These are phyloP conservation scores for Spisula solida DNA, from an alignment of 2,888 invertebrate species.

Conservation along the genomic window DNA sequence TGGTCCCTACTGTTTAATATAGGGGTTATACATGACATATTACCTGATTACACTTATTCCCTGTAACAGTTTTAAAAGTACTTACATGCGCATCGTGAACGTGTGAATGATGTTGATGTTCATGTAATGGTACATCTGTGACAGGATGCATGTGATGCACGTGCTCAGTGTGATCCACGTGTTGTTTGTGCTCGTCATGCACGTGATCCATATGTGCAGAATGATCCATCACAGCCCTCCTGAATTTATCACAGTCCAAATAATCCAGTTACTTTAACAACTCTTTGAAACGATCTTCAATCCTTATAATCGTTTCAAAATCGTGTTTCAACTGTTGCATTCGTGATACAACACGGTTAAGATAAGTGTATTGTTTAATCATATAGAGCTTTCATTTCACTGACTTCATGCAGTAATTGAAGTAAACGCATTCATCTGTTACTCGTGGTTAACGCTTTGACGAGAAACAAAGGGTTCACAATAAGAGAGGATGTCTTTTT, in stretches of 20 bases:
- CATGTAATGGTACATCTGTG: background rate
- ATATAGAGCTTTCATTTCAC: background rate
- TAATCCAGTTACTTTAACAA: background rate
- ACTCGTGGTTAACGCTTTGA: background rate
- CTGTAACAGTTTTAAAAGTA: background rate
- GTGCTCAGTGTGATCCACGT: slow-evolving; percentile 37
- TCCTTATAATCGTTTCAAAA: background rate
- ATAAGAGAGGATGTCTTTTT: background rate
- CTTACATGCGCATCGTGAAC: slow-evolving; percentile 30
- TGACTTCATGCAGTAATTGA: background rate
- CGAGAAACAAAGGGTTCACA: background rate
- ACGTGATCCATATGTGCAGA: slow-evolving; percentile 41
- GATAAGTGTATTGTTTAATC: background rate
- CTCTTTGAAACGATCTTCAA: background rate
- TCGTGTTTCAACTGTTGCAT: background rate
- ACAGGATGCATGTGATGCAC: slow-evolving; percentile 29
- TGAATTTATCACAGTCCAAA: background rate
- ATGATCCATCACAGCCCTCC: slow-evolving; percentile 23
- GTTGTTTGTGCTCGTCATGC: slow-evolving; percentile 51
- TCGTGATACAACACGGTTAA: background rate
- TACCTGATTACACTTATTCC: too few species aligned
- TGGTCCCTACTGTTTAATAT: too few species aligned
- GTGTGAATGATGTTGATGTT: slow-evolving; percentile 32
- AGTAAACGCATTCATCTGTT: background rate
- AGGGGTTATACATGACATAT: too few species aligned